These are phyloP conservation scores for Pilophorus perplexus DNA, from an alignment of 2,888 invertebrate species.

Conservation along the genomic window DNA sequence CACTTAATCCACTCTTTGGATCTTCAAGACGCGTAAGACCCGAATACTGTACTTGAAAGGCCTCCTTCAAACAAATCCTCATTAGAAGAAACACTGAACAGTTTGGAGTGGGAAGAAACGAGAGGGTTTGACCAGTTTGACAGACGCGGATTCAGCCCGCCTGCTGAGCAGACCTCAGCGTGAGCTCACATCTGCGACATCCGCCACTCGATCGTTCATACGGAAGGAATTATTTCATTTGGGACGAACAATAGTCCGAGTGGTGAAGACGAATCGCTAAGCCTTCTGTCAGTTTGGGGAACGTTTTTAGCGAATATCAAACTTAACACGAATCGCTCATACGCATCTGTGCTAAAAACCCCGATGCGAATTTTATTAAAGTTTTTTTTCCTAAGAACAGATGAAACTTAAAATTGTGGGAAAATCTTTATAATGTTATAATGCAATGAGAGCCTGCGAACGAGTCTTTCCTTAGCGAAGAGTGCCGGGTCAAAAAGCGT, in stretches of 20 bases:
- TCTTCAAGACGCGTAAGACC: neutral
- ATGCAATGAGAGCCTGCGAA: too few species aligned
- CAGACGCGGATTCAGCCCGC: constrained; percentile 3
- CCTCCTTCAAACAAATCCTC: neutral
- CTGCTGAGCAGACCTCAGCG: constrained; percentile 25
- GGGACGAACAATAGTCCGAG: neutral
- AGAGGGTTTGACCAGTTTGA: too few species aligned
- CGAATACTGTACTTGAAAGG: neutral
- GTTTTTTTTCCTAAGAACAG: too few species aligned
- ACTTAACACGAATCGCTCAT: neutral
- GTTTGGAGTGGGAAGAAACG: neutral
- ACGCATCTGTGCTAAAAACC: neutral
- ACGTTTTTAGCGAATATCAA: neutral
- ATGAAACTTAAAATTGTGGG: too few species aligned
- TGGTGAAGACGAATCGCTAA: neutral
- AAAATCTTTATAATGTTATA: too few species aligned
- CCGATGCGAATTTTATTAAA: too few species aligned
- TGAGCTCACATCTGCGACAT: constrained; percentile 16
- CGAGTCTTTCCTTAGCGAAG: too few species aligned
- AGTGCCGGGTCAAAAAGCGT: too few species aligned
- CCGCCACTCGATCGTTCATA: constrained; percentile 24
- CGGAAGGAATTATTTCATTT: constrained; percentile 24
- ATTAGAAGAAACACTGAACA: neutral
- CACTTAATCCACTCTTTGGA: neutral
- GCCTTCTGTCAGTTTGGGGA: neutral